Conservation (phyloP, 2,797 vertebrate genomes). For the Petrocephalus schoutedeni region DNA sequence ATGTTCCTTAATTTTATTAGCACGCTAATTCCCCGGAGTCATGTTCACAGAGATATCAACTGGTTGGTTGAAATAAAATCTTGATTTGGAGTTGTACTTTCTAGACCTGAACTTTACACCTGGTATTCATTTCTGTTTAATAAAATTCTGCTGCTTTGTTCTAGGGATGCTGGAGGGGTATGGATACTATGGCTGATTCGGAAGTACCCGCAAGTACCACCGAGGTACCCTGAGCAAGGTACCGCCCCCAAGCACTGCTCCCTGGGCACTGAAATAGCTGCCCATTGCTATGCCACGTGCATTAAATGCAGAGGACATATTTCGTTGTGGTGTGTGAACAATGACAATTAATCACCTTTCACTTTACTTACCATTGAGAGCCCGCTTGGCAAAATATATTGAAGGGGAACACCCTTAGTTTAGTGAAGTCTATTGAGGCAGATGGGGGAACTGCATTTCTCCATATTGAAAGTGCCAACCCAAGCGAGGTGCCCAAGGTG, state of each 20-base stretch:
- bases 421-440: background rate
- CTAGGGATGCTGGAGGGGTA: background rate
- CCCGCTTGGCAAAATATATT: background rate
- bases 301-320: too few species aligned
- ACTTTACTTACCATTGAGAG: background rate
- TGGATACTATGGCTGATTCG: background rate
- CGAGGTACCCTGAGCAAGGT: too few species aligned
- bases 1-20: background rate
- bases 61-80: background rate
- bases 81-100: background rate
- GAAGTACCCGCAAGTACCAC: too few species aligned
- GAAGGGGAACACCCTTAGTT: background rate
- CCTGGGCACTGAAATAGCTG: too few species aligned
- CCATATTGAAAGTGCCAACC: background rate
- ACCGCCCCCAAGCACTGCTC: too few species aligned
- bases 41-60: background rate
- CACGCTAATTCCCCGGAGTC: background rate
- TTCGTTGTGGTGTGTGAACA: too few species aligned
- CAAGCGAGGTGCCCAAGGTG: too few species aligned
- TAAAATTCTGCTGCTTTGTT: background rate
- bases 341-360: too few species aligned
- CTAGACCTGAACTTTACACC: background rate
- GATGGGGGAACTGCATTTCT: background rate
- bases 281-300: too few species aligned
- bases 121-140: background rate